Percentiles rank a stretch among this genome's conserved stretches.
Evolutionary conservation across 2,797 vertebrate species (phyloP).

Genomic region (Poeciliopsis turneri): DNA sequence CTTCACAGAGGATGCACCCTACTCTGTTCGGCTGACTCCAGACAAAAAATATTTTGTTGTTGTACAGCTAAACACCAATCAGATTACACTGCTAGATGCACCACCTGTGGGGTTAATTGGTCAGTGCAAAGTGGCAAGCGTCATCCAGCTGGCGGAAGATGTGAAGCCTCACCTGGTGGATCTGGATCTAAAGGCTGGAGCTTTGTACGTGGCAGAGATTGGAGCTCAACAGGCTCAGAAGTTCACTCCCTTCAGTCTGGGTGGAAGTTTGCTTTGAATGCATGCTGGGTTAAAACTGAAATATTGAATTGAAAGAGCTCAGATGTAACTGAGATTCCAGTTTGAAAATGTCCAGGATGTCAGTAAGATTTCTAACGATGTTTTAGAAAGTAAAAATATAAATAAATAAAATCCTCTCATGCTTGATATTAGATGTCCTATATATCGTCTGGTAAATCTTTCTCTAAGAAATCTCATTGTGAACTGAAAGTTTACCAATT

Average conservation of each 20-base stretch:
- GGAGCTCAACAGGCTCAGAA: slow-evolving; percentile 94
- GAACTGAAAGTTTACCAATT: background rate
- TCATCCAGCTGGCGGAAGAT: slow-evolving; percentile 88
- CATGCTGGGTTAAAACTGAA: background rate
- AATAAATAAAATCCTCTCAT: background rate
- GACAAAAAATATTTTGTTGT: slow-evolving; percentile 87
- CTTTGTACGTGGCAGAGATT: slow-evolving; percentile 92
- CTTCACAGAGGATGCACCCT: slow-evolving; percentile 91
- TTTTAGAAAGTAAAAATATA: background rate
- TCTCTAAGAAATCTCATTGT: background rate
- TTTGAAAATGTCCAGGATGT: background rate
- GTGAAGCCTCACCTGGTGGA: slow-evolving; percentile 92
- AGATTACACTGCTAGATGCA: slow-evolving; percentile 83
- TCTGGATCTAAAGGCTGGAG: slow-evolving; percentile 84
- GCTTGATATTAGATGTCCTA: background rate
- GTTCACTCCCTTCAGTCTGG: slow-evolving; percentile 80
- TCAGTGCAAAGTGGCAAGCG: slow-evolving; percentile 83
- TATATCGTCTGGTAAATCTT: background rate
- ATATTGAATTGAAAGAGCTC: background rate
- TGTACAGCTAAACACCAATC: slow-evolving; percentile 89
- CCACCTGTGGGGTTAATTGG: slow-evolving; percentile 87
- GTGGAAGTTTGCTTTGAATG: slow-evolving; percentile 44
- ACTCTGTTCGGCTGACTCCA: slow-evolving; percentile 89
- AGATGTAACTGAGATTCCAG: background rate
- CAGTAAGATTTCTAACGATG: background rate